phyloP scores from a whole-genome alignment of 2,113 vertebrate species.

The Lophius piscatorius region DNA sequence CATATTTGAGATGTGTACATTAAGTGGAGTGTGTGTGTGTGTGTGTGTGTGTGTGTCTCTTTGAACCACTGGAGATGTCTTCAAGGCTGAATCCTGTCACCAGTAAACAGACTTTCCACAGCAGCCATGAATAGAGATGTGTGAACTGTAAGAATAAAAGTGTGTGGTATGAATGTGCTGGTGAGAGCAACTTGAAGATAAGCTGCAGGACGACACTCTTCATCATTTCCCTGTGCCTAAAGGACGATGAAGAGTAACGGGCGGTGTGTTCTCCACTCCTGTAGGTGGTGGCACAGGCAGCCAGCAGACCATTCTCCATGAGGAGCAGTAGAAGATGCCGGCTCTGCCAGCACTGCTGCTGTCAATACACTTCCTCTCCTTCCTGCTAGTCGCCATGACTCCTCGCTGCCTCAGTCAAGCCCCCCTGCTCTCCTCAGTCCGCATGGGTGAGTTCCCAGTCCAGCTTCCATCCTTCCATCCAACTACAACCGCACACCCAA shows the following conservation, averaged over 20 bases:
- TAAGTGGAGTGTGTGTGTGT: background rate
- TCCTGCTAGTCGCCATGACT: constrained; percentile 84
- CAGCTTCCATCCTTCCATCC: background rate
- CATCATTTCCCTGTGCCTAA: no score
- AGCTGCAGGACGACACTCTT: background rate
- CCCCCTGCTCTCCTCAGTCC: constrained; percentile 87
- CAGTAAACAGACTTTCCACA: constrained; percentile 44
- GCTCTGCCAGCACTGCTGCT: constrained; percentile 94
- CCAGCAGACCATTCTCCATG: constrained; percentile 95
- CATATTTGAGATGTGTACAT: constrained; percentile 1
- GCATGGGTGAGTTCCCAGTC: constrained; percentile 85
- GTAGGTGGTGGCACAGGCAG: constrained; percentile 91
- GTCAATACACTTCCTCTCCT: constrained; percentile 83
- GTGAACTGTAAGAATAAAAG: constrained; percentile 22
- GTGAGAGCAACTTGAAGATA: constrained; percentile 29
- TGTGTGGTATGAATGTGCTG: constrained; percentile 26
- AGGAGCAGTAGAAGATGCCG: constrained; percentile 98
- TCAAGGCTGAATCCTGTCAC: constrained; percentile 57
- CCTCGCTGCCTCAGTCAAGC: constrained; percentile 84
- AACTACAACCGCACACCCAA: background rate
- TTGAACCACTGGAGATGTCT: constrained; percentile 54
- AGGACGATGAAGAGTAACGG: constrained; percentile 24
- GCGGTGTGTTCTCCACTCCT: constrained; percentile 48
- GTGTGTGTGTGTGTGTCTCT: constrained; percentile 36
- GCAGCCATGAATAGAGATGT: constrained; percentile 39